Base-by-base conservation (phyloP, 2,888 invertebrate species). In the Dynastes maya region DNA sequence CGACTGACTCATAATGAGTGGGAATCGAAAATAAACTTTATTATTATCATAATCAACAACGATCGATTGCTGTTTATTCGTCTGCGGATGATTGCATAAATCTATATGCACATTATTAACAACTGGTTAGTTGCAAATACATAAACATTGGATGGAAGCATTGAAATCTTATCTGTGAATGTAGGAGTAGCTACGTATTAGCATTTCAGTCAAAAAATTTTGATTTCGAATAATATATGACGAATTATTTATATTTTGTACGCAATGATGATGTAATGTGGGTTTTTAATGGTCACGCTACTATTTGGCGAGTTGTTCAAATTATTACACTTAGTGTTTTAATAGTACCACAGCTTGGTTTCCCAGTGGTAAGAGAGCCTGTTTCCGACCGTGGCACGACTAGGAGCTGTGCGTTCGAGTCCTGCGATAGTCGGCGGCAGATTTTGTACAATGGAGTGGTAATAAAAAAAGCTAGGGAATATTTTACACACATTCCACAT, bases 1-100 rank as follows among this genome's bases (percentile, higher is more conserved):
- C 61, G 61, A 49, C 49, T 74, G 72, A 74, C 45, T 74, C 72
- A 74, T 74, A 74, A 74, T 27, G 72, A 74, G 61, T 74, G 61
- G 72, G 72, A 74, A 74, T 74, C 37, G 63, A 74, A 74, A 61
- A 74, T 49, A 74, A 74, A 74, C 61, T 40, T 61, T 58, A 27
- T 61, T 61, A 74, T 74, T 74, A 61, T 74, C 61, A 49, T 32
- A 29, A 63, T 63, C 63, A 32, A 13, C 32, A 22, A 9, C 68
- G 49, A 55, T 45, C 61, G 45, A 74, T 74, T 45, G 11, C 13
- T 74, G 72, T 74, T 74, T 74, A 63, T 74, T 74, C 32, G 29
- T 74, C 27, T 61, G 13, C 45, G 45, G 40, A 16, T n/a, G 45
- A 45, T 61, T 61, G 22, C 61, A 63, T 61, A 74, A 49, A 11